Evolutionary conservation across 1,140 invertebrate genomes (phyloP), one percentile per base, ranked within the genome.

Genomic region (Hetaerina americana): DNA sequence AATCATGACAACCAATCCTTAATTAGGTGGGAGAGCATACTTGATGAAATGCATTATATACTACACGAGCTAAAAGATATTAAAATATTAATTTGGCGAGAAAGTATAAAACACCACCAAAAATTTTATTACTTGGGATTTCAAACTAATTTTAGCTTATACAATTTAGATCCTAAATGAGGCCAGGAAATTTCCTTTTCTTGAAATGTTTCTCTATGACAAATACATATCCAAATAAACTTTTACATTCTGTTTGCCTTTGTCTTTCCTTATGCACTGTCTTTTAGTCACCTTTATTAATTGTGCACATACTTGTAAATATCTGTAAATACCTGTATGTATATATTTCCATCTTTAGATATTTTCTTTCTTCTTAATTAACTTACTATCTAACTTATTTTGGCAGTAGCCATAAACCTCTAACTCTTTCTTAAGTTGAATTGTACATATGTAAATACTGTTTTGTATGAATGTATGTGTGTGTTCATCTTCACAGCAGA

Each of bases 401-500:
- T 22, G 40, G 27, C 31, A 27, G 40, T 66, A 66, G 40, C 27
- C 27, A 28, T 66, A 2, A 24, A 72, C 28, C 24, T n/a, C 28
- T 25, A 31, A 29, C 27, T 49, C 66, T 68, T 18, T 72, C 66
- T 25, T n/a, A 49, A 26, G 24, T 27, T 18, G 28, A 28, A 27
- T 71, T 73, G 72, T 73, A 73, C 31, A 71, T 78, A 75, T 76
- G 77, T 57, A 57, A 57, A 57, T 57, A 57, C 40, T 18, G 15
- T 57, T 57, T 57, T 57, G 40, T 79, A 76, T 81, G 78, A 78
- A 79, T 79, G 75, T 83, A 79, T 79, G 79, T 83, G n/a, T n/a
- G 40, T 57, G 40, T 57, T 57, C 83, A 73, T 80, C 81, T 82
- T 78, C 82, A 81, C 83, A 85, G 82, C 80, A 75, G 76, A 75